Conservation (phyloP, 2,113 vertebrate species). For the Varanus salvator region DNA sequence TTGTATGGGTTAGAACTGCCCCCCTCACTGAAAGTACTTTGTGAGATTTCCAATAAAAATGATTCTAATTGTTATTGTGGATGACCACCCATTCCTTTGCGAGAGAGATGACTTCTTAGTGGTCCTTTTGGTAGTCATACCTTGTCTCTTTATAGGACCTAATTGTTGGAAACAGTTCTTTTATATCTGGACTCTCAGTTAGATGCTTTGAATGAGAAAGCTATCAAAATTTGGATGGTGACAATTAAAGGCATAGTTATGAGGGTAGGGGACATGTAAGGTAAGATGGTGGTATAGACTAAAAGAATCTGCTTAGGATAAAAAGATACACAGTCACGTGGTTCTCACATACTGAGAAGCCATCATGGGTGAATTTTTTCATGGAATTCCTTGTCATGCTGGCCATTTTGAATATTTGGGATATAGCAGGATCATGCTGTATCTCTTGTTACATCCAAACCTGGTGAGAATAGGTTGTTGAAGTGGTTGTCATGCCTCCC, state of each 20-base stretch:
- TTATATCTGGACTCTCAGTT: neutral
- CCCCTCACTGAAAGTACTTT: neutral
- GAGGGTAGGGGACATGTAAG: neutral
- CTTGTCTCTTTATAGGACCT: neutral
- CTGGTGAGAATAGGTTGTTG: too few species aligned
- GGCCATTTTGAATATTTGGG: too few species aligned
- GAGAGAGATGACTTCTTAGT: neutral
- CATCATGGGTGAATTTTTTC: too few species aligned
- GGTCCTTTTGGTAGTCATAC: neutral
- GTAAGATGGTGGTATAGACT: neutral
- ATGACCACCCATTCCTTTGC: neutral
- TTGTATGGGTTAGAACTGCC: neutral
- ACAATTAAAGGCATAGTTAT: neutral
- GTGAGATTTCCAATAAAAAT: neutral
- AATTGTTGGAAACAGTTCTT: neutral
- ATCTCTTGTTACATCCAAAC: too few species aligned
- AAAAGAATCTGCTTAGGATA: neutral
- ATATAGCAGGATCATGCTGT: too few species aligned
- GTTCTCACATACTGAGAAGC: too few species aligned
- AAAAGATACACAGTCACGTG: neutral
- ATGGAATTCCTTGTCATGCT: too few species aligned
- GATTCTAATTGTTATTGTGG: neutral
- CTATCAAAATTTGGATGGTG: neutral
- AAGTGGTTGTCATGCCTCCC: too few species aligned
- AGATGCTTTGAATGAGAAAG: neutral